A percentile compares a stretch with the other conserved stretches of the same genome.
phyloP scores from a whole-genome alignment of 64 coral and sea anemone species.

The Montipora foliosa region DNA sequence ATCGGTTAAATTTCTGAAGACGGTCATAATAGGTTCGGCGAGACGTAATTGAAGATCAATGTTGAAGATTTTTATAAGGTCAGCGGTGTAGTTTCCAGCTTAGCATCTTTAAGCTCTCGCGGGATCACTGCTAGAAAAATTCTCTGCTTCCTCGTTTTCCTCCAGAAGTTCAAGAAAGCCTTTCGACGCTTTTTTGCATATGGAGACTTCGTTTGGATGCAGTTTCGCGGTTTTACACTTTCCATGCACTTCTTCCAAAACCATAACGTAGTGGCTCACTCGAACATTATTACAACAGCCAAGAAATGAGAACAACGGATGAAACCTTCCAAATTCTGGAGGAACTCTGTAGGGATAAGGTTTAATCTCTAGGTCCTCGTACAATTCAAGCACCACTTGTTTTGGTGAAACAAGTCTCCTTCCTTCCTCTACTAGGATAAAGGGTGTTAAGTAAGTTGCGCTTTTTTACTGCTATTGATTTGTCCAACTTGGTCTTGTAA shows the following conservation, averaged over 20 bases:
- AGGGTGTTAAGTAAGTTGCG: background rate
- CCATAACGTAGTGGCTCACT: conserved; percentile 54
- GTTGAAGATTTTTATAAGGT: conserved; percentile 47
- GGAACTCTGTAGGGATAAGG: conserved; percentile 65
- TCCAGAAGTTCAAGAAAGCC: conserved; percentile 64
- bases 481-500: background rate
- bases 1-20: conserved; percentile 29
- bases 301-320: conserved; percentile 35
- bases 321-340: conserved; percentile 42
- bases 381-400: conserved; percentile 48
- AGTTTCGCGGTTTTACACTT: background rate
- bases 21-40: conserved; percentile 39
- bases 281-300: conserved; percentile 34
- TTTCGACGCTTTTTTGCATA: conserved; percentile 54
- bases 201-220: conserved; percentile 35
- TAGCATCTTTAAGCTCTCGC: background rate
- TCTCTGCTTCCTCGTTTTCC: background rate
- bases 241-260: conserved; percentile 28
- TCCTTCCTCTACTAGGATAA: conserved; percentile 42
- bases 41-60: conserved; percentile 52
- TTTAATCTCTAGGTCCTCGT: conserved; percentile 33
- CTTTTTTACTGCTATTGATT: background rate
- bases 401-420: conserved; percentile 48
- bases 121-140: conserved; percentile 24
- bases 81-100: background rate